phyloP scores from a whole-genome alignment of 2,113 vertebrate species.

The Mohoua ochrocephala region DNA sequence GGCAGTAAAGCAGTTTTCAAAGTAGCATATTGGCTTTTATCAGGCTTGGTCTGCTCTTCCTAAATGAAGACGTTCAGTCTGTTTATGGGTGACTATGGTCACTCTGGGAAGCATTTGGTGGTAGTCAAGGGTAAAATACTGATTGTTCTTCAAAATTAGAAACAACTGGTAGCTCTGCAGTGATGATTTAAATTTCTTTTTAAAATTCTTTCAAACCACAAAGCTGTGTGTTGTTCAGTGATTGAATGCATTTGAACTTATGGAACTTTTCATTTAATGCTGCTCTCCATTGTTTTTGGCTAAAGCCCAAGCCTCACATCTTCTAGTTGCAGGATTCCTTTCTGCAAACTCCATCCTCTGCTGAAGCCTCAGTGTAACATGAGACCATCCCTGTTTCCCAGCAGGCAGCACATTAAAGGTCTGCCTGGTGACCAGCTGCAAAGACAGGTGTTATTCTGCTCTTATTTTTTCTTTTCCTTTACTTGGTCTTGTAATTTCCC shows the following conservation, averaged over 20 bases:
- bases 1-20: slow-evolving; percentile 3
- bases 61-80: background rate
- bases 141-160: slow-evolving; percentile 55
- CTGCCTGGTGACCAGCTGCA: slow-evolving; percentile 73
- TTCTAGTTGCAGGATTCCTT: slow-evolving; percentile 73
- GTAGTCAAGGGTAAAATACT: slow-evolving; percentile 45
- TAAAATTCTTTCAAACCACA: slow-evolving; percentile 56
- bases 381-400: slow-evolving; percentile 60
- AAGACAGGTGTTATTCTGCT: slow-evolving; percentile 72
- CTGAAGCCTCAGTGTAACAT: slow-evolving; percentile 67
- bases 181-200: slow-evolving; percentile 51
- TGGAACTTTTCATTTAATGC: slow-evolving; percentile 68
- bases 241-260: slow-evolving; percentile 68
- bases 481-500: slow-evolving; percentile 41
- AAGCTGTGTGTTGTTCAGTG: slow-evolving; percentile 15
- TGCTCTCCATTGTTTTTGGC: slow-evolving; percentile 74
- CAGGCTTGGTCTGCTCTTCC: background rate
- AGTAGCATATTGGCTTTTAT: background rate
- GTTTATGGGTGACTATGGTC: slow-evolving; percentile 22
- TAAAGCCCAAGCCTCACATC: slow-evolving; percentile 74
- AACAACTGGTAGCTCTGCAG: slow-evolving; percentile 61
- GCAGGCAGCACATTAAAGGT: slow-evolving; percentile 71
- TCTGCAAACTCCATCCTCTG: slow-evolving; percentile 64
- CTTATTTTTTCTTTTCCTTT: slow-evolving; percentile 37
- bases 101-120: slow-evolving; percentile 38